Base-by-base conservation (phyloP, 2,113 vertebrate genomes). In the Elgaria multicarinata region DNA sequence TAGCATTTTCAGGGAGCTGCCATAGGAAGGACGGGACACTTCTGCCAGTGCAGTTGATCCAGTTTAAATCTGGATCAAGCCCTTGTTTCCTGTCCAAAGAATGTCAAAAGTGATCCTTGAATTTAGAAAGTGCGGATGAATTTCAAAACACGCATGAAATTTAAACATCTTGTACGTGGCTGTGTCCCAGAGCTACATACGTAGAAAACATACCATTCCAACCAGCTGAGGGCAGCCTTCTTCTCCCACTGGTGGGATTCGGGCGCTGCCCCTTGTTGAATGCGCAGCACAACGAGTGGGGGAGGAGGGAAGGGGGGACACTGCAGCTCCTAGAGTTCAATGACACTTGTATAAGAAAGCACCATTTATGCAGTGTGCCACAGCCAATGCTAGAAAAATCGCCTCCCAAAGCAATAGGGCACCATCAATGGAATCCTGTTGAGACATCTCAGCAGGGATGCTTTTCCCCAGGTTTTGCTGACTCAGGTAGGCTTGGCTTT, bases 181-280 rank as follows among this genome's bases (percentile, higher is more conserved):
- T 3, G 4, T 22, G 20, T 26, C 36, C 26, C 8, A 42, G 36
- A 33, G 18, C 14, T 13, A 33, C n/a, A n/a, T 50, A 12, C 42
- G 31, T 22, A 18, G 26, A 28, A 26, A 36, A 36, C 3, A 46
- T 13, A 28, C 62, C 31, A 42, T 85, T 84, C 81, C 88, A 55
- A 36, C 82, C 81, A 84, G 58, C 72, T 28, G 88, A 55, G 82
- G 81, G 81, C 81, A 84, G 24, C 44, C 81, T 76, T 77, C 66
- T 62, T 42, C 82, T 89, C 88, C 72, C 72, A 55, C 20, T 78
- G 58, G 26, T 33, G 16, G 9, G 44, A 13, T 84, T 9, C 69
- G 16, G 81, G 81, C 81, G 78, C 44, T 78, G 72, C 71, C 72
- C 81, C n/a, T 58, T 55, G 24, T 58, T 76, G 31, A 31, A n/a